Conservation (phyloP, 1,140 invertebrate genomes). For the Drosophila neocordata region DNA sequence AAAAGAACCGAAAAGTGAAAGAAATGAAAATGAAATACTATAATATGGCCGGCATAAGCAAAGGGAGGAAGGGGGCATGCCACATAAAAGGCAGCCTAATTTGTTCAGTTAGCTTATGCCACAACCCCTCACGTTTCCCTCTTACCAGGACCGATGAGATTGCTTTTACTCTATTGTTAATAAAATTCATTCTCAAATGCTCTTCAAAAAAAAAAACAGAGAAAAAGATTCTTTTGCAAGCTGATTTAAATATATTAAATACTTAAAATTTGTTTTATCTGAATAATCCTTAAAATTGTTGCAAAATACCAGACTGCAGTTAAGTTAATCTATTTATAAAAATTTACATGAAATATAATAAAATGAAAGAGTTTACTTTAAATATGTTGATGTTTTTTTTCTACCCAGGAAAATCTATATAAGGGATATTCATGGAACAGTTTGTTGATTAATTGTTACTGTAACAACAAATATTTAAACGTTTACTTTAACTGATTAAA, state of each 20-base stretch:
- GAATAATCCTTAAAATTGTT: neutral
- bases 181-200: conserved; percentile 16
- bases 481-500: too few relatives aligned
- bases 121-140: conserved; percentile 1
- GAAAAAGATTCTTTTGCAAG: neutral
- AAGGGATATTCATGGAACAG: too few relatives aligned
- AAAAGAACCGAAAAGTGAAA: conserved; percentile 22
- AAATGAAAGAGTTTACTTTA: neutral
- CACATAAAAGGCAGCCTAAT: conserved; percentile 69
- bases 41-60: conserved; percentile 8
- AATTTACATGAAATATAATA: neutral
- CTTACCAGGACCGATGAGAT: conserved; percentile 5
- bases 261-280: neutral
- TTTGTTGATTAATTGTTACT: too few relatives aligned
- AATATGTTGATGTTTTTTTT: neutral
- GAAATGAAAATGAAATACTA: conserved; percentile 40
- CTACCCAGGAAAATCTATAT: neutral
- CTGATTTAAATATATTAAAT: conserved; percentile 5
- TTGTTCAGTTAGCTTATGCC: conserved; percentile 67
- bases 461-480: too few relatives aligned
- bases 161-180: conserved; percentile 11
- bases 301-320: neutral
- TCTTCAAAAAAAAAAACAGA: neutral
- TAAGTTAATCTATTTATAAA: neutral
- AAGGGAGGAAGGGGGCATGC: neutral